Conservation (phyloP, 2,888 invertebrate species). For the Yponomeuta plumbellus region DNA sequence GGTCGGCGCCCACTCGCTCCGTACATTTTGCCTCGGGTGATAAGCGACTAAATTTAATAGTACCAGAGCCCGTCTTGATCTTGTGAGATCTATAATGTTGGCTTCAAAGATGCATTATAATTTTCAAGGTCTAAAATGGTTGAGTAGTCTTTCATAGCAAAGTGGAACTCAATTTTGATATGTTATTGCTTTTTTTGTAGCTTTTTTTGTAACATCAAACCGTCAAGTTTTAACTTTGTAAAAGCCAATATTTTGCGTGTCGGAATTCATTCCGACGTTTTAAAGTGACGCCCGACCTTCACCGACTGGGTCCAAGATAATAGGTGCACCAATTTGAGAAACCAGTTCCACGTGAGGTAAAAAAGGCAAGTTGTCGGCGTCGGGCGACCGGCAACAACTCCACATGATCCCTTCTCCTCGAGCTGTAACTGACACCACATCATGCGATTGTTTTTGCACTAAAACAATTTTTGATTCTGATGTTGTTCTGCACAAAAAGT, state of each 20-base stretch:
- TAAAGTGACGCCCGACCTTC: slow-evolving; percentile 67
- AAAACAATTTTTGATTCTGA: not conserved
- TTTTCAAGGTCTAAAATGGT: slow-evolving; percentile 3
- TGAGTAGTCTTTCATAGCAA: not conserved
- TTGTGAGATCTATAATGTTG: slow-evolving; percentile 6
- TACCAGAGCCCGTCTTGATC: not conserved
- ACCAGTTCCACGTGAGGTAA: slow-evolving; percentile 57
- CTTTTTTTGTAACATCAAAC: slow-evolving; percentile 8
- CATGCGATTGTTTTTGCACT: slow-evolving; percentile 15
- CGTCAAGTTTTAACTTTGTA: slow-evolving; percentile 20
- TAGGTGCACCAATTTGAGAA: slow-evolving; percentile 70
- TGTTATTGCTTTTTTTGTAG: slow-evolving; percentile 6
- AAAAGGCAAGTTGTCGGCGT: slow-evolving; percentile 52
- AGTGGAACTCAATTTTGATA: not conserved
- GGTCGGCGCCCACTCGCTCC: slow-evolving; percentile 36
- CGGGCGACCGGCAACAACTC: slow-evolving; percentile 27
- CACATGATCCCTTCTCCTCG: slow-evolving; percentile 5
- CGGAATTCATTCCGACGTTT: slow-evolving; percentile 64
- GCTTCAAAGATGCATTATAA: not conserved
- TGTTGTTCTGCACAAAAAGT: not conserved
- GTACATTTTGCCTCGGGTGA: slow-evolving; percentile 15
- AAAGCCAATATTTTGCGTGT: slow-evolving; percentile 63
- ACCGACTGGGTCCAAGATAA: slow-evolving; percentile 62
- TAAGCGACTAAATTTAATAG: slow-evolving; percentile 8
- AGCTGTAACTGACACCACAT: not conserved